These are phyloP conservation scores for Chaetops frenatus DNA, from an alignment of 2,113 vertebrate species.

Conservation along the genomic window DNA sequence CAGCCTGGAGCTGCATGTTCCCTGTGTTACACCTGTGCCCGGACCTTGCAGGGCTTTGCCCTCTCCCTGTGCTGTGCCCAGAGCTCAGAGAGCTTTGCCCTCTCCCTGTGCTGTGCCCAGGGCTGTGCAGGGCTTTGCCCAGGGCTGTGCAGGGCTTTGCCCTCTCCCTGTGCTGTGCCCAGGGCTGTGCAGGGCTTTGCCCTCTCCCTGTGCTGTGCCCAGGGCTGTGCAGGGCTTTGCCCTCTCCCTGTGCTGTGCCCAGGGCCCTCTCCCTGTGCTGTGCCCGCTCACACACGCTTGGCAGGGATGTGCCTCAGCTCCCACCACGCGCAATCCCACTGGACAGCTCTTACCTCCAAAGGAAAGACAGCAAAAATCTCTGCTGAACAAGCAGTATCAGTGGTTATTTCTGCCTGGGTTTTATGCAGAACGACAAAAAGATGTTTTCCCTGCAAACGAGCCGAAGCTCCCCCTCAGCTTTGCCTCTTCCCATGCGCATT, in stretches of 20 bases:
- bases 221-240: neutral
- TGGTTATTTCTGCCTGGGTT: neutral
- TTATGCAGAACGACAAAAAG: neutral
- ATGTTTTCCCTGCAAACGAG: neutral
- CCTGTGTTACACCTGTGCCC: neutral
- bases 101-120: neutral
- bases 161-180: neutral
- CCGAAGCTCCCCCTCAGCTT: neutral
- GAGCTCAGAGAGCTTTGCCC: neutral
- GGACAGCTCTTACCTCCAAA: neutral
- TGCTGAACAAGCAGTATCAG: neutral
- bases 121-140: neutral
- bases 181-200: neutral
- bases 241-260: rapidly evolving
- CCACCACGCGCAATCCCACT: neutral
- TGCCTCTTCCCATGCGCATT: neutral
- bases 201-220: neutral
- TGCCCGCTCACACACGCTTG: rapidly evolving
- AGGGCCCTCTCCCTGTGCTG: too few relatives aligned
- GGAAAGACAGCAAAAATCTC: neutral
- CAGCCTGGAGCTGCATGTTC: neutral
- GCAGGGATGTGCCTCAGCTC: neutral
- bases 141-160: neutral
- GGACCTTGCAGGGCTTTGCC: neutral
- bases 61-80: neutral